These are phyloP conservation scores for Lepidocyrtinus sp. DNA, from an alignment of 2,888 invertebrate species.

Conservation along the genomic window DNA sequence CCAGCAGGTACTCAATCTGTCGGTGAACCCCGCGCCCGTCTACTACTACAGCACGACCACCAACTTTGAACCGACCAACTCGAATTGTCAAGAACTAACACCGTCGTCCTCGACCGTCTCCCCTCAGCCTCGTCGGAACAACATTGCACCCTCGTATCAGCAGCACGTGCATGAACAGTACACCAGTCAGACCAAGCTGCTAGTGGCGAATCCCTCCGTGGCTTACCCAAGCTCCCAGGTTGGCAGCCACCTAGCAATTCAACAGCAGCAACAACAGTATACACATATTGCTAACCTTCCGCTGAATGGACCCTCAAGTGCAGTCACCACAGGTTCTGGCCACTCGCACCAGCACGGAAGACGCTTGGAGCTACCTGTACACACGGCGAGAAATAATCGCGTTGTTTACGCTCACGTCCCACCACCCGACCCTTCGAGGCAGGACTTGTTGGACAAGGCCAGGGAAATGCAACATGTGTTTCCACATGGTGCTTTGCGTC, in stretches of 20 bases:
- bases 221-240: neutral
- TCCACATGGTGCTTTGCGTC: constrained; percentile 37
- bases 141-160: neutral
- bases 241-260: neutral
- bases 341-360: neutral
- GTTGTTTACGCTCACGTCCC: constrained; percentile 33
- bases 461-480: constrained; percentile 46
- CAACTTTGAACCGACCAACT: neutral
- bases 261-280: neutral
- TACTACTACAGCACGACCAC: constrained; percentile 21
- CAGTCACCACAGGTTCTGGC: neutral
- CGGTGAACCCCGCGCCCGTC: constrained; percentile 1
- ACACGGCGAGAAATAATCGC: constrained; percentile 17
- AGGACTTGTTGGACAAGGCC: constrained; percentile 22
- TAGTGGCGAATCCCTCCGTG: neutral
- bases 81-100: neutral
- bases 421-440: constrained; percentile 19
- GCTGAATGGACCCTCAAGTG: no score
- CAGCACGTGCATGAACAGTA: neutral
- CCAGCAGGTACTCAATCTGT: constrained; percentile 38
- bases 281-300: no score
- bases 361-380: constrained; percentile 26
- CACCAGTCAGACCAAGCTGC: neutral
- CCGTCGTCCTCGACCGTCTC: neutral
- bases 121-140: neutral